Evolutionary conservation across 2,797 vertebrate genomes (phyloP).

Genomic region (Acropternis orthonyx): DNA sequence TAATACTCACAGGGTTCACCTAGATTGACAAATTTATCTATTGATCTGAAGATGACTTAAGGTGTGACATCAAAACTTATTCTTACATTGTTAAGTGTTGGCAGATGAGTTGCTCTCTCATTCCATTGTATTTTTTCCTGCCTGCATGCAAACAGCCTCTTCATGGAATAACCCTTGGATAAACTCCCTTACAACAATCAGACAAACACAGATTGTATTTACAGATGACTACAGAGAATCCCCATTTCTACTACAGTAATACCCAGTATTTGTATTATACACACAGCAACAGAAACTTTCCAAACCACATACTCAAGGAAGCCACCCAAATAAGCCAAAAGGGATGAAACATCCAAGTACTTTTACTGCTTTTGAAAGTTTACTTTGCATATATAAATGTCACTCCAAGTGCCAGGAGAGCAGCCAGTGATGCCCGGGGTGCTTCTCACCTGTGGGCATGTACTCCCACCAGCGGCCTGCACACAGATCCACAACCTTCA

Average conservation of each 20-base stretch:
- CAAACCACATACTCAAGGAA: neutral
- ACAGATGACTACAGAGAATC: neutral
- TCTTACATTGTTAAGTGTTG: slow-evolving; percentile 43
- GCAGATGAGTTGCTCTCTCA: slow-evolving; percentile 36
- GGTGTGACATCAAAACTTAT: slow-evolving; percentile 7
- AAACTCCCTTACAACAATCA: slow-evolving; percentile 49
- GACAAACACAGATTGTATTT: slow-evolving; percentile 25
- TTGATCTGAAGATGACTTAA: neutral
- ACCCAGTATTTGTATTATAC: neutral
- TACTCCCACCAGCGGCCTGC: slow-evolving; percentile 98
- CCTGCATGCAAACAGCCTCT: slow-evolving; percentile 51
- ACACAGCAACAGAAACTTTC: neutral
- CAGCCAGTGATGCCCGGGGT: neutral
- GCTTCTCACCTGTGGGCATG: slow-evolving; percentile 92
- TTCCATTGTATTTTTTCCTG: slow-evolving; percentile 41
- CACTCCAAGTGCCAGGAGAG: neutral
- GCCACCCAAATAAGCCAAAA: neutral
- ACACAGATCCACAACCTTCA: slow-evolving; percentile 96
- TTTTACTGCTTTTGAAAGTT: neutral
- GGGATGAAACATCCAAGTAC: neutral
- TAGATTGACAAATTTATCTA: slow-evolving; percentile 16
- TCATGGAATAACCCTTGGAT: slow-evolving; percentile 22
- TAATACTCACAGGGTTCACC: slow-evolving; percentile 16
- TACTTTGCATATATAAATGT: rapidly evolving
- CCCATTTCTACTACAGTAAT: neutral